Conservation (phyloP, 1,140 invertebrate genomes). For the Galleria mellonella region DNA sequence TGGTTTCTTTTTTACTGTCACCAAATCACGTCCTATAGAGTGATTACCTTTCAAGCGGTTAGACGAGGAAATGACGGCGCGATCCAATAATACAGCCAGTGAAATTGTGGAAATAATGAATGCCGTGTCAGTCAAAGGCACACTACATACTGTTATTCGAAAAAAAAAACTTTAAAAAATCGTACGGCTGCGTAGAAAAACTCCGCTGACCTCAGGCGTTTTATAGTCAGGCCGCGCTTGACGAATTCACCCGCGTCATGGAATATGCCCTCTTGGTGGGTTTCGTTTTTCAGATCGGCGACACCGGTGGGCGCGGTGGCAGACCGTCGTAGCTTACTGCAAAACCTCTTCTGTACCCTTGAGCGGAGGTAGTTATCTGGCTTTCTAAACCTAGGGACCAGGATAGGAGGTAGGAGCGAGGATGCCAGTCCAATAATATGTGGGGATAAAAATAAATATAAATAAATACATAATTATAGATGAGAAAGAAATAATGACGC, state of each 20-base stretch:
- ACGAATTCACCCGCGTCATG: slow-evolving; percentile 67
- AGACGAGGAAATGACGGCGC: slow-evolving; percentile 22
- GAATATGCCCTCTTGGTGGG: slow-evolving; percentile 58
- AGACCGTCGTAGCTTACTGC: slow-evolving; percentile 52
- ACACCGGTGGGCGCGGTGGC: slow-evolving; percentile 59
- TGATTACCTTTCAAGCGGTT: slow-evolving; percentile 16
- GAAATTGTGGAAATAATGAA: slow-evolving; percentile 34
- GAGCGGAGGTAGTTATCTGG: slow-evolving; percentile 71
- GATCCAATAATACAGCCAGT: slow-evolving; percentile 9
- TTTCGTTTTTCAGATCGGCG: slow-evolving; percentile 39
- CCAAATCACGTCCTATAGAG: slow-evolving; percentile 13
- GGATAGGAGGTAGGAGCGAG: slow-evolving; percentile 33
- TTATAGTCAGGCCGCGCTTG: slow-evolving; percentile 69
- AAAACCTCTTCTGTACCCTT: slow-evolving; percentile 40
- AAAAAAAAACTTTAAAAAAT: slow-evolving; percentile 44
- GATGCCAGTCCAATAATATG: slow-evolving; percentile 32
- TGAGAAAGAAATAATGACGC: slow-evolving; percentile 17
- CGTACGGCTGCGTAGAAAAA: slow-evolving; percentile 55
- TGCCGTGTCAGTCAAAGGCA: slow-evolving; percentile 60
- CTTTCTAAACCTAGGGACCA: slow-evolving; percentile 67
- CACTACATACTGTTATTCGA: slow-evolving; percentile 63
- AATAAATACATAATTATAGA: slow-evolving; percentile 43
- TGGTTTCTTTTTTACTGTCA: too few relatives aligned
- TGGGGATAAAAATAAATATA: slow-evolving; percentile 57
- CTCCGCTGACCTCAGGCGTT: slow-evolving; percentile 71